Base-by-base conservation (phyloP, 2,888 invertebrate species). In the Nasonovia ribisnigri region DNA sequence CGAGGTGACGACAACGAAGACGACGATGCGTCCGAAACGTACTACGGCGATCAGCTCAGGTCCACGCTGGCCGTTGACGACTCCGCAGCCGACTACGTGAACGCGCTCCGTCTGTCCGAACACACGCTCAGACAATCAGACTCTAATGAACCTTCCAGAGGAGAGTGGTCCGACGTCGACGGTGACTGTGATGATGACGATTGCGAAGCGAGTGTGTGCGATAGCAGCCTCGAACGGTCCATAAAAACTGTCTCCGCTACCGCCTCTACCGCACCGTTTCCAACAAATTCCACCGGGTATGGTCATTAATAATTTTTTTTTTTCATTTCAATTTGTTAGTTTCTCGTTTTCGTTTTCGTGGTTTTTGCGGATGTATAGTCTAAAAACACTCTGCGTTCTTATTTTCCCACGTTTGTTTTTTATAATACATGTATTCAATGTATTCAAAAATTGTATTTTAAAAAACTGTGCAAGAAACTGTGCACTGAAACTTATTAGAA, bases 61-160 rank as follows among this genome's bases (percentile, higher is more conserved):
- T 93, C 93, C 51, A 93, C 90, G 86, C 20, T 93, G 51, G 93
- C 84, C 86, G 93, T 93, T 54, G 93, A 93, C 86, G 86, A 93
- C 51, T 93, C 90, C 51, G 43, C 86, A 11, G 60, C 60, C 67
- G 90, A 67, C 24, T 90, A 90, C 88, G 86, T 90, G n/a, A 84
- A 90, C 0, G n/a, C 93, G 42, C 90, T 93, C 24, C 88, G 60
- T 0, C 42, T 93, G 43, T 93, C 93, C 51, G 93, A 93, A 90
- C 90, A 90, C 43, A 93, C 93, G 60, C 93, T 93, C 90, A 93
- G 90, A 90, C 93, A 93, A 93, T 93, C 93, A 90, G 93, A 93
- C 93, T 93, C 93, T 26, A 93, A 93, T 87, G 88, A 67, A 67
- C 90, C 93, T 51, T 90, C 93, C 87, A 87, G 90, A 24, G 67